Percentiles rank a stretch among this genome's conserved stretches.
Evolutionary conservation across 2,113 vertebrate species (phyloP).

Genomic region (Euleptes europaea): DNA sequence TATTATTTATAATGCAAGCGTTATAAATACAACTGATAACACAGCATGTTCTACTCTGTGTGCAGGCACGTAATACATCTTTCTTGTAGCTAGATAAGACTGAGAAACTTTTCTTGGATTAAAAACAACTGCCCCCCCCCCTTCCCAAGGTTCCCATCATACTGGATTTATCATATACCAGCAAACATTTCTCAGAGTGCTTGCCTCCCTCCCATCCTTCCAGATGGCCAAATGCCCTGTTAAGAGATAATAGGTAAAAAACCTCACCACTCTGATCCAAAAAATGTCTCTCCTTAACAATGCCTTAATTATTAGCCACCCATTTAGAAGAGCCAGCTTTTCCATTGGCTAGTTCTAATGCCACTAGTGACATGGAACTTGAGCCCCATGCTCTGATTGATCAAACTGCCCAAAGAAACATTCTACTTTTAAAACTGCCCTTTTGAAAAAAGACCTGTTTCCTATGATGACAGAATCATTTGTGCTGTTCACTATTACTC

Average conservation of each 20-base stretch:
- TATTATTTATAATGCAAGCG: not conserved
- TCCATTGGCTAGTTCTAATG: too few relatives aligned
- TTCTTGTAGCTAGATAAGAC: not conserved
- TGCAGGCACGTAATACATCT: too few relatives aligned
- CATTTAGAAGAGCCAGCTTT: not conserved
- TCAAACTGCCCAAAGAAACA: too few relatives aligned
- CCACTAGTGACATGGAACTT: too few relatives aligned
- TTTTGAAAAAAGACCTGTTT: too few relatives aligned
- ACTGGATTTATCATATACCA: not conserved
- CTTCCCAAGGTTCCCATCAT: not conserved
- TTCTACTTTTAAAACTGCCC: too few relatives aligned
- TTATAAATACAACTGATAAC: not conserved
- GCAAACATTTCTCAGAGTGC: not conserved
- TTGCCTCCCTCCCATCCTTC: too few relatives aligned
- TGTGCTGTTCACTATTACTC: not conserved
- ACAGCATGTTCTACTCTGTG: not conserved
- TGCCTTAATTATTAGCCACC: not conserved
- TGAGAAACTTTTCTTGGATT: not conserved
- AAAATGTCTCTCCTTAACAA: not conserved
- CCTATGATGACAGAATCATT: not conserved
- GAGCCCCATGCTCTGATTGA: too few relatives aligned
- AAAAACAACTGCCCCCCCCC: not conserved
- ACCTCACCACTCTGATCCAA: not conserved
- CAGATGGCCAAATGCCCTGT: not conserved
- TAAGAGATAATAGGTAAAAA: not conserved